phyloP scores from a whole-genome alignment of 2,797 vertebrate genomes.

The Acipenser oxyrinchus region DNA sequence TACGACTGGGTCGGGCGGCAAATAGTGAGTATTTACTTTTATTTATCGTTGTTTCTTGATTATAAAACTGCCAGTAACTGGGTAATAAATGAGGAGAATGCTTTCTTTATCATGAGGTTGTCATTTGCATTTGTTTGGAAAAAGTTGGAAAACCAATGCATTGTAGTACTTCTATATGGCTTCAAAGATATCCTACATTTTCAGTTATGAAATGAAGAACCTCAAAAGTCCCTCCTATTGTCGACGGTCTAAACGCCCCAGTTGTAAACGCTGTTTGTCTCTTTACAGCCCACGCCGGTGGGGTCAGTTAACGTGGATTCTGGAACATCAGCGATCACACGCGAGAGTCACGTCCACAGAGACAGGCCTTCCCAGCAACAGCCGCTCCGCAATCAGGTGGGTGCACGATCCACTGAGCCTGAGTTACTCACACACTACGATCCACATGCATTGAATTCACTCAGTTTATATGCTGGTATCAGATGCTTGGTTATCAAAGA shows the following conservation, averaged over 20 bases:
- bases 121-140: too few species aligned
- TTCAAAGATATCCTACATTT: not conserved
- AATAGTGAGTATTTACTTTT: constrained; percentile 74
- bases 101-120: too few species aligned
- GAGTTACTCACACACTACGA: too few species aligned
- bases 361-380: constrained; percentile 83
- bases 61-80: too few species aligned
- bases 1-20: constrained; percentile 97
- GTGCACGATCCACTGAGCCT: not conserved
- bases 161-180: not conserved
- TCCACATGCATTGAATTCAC: too few species aligned
- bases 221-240: not conserved
- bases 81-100: too few species aligned
- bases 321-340: constrained; percentile 78
- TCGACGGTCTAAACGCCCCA: not conserved
- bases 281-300: constrained; percentile 84
- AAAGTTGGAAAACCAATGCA: too few species aligned
- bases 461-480: too few species aligned
- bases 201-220: too few species aligned
- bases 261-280: constrained; percentile 18
- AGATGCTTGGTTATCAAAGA: too few species aligned
- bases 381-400: constrained; percentile 89
- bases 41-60: too few species aligned
- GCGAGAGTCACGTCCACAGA: constrained; percentile 84
- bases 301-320: constrained; percentile 91